These are phyloP conservation scores for Pocota personata DNA, from an alignment of 2,888 invertebrate genomes.

Conservation along the genomic window DNA sequence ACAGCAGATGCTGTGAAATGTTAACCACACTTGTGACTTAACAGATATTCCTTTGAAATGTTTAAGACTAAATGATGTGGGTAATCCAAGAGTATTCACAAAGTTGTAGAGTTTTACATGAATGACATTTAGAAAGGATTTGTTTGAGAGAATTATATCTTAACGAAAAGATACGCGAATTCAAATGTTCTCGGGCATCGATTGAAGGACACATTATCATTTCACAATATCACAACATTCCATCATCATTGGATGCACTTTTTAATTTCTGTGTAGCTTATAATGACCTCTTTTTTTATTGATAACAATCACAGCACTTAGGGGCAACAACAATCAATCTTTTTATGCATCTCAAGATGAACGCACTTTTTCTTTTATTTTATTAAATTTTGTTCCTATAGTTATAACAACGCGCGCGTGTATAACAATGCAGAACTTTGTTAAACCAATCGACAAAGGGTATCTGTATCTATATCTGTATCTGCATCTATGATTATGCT, in stretches of 20 bases:
- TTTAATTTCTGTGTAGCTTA: background rate
- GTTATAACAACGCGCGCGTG: too few relatives aligned
- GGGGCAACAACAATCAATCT: slow-evolving; percentile 13
- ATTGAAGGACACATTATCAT: slow-evolving; percentile 11
- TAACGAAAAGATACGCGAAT: background rate
- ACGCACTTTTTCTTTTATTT: background rate
- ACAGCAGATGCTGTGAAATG: slow-evolving; percentile 27
- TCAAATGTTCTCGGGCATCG: background rate
- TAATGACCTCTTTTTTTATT: background rate
- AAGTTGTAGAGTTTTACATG: slow-evolving; percentile 1
- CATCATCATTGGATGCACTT: slow-evolving; percentile 1
- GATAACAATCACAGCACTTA: slow-evolving; percentile 39
- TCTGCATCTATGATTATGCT: background rate
- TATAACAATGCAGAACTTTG: slow-evolving; percentile 50
- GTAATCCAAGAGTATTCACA: background rate
- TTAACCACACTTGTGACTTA: slow-evolving; percentile 5
- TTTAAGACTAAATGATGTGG: background rate
- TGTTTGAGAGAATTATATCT: background rate
- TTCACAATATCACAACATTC: slow-evolving; percentile 44
- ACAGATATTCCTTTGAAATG: slow-evolving; percentile 18
- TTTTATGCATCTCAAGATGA: slow-evolving; percentile 11
- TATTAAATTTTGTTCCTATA: slow-evolving; percentile 7
- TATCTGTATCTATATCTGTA: slow-evolving; percentile 22
- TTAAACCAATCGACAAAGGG: slow-evolving; percentile 32
- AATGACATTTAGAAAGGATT: background rate